Evolutionary conservation across 1,140 invertebrate species (phyloP).

Genomic region (Hyles euphorbiae): DNA sequence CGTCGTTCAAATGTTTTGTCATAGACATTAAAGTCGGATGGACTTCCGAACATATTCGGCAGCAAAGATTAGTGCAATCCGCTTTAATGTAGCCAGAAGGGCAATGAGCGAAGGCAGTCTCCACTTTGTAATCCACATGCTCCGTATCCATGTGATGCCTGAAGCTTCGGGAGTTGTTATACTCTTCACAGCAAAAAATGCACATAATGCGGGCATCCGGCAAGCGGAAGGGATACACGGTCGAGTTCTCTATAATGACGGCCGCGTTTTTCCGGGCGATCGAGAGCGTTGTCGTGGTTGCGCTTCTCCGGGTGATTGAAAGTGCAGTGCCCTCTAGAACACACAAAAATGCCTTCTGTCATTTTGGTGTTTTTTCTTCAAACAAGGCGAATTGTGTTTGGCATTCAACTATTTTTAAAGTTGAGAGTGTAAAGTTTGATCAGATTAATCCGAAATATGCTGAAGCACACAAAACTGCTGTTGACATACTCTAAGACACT

Average conservation of each 20-base stretch:
- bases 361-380: too few species aligned
- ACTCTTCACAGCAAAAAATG: constrained; percentile 52
- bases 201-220: constrained; percentile 53
- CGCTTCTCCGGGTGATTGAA: too few species aligned
- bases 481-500: too few species aligned
- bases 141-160: constrained; percentile 46
- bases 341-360: too few species aligned
- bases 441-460: too few species aligned
- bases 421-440: too few species aligned
- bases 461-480: too few species aligned
- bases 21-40: constrained; percentile 30
- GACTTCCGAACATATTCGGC: constrained; percentile 29
- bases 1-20: constrained; percentile 33
- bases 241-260: constrained; percentile 50
- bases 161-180: constrained; percentile 37
- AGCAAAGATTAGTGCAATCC: constrained; percentile 41
- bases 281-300: too few species aligned
- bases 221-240: constrained; percentile 57
- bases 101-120: constrained; percentile 43
- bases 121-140: constrained; percentile 37
- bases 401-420: too few species aligned
- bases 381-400: too few species aligned
- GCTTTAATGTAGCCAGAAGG: constrained; percentile 33
- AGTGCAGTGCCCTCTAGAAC: too few species aligned
- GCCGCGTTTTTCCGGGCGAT: constrained; percentile 59